A percentile compares a stretch with the other conserved stretches of the same genome.
Conservation (phyloP, 2,797 vertebrate species). For the Phoebastria nigripes region DNA sequence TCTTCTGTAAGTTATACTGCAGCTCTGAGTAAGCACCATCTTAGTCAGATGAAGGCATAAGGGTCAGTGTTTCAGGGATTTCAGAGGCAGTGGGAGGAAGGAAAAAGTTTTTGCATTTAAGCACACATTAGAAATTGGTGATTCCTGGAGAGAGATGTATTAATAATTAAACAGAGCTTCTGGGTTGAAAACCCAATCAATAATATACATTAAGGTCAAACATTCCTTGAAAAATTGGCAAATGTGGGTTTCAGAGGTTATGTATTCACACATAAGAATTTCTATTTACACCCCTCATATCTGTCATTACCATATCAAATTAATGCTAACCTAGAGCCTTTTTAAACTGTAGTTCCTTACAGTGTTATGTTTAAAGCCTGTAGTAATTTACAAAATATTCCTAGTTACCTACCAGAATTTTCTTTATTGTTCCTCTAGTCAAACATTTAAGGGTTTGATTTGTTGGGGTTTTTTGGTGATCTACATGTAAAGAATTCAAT, state of each 20-base stretch:
- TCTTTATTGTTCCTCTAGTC: not conserved
- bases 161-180: constrained; percentile 9
- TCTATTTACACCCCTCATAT: not conserved
- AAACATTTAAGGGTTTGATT: not conserved
- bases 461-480: not conserved
- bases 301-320: not conserved
- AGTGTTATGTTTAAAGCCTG: not conserved
- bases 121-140: not conserved
- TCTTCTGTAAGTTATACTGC: not conserved
- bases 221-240: not conserved
- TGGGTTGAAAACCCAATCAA: not conserved
- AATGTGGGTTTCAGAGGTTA: not conserved
- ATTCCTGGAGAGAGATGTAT: not conserved
- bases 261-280: not conserved
- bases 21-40: not conserved
- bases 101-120: not conserved
- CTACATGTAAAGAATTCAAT: not conserved
- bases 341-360: not conserved
- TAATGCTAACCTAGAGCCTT: not conserved
- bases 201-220: not conserved
- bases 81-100: not conserved
- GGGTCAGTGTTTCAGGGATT: not conserved
- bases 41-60: not conserved
- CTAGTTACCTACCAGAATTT: not conserved
- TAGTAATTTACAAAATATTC: not conserved